Percentiles rank a stretch among this genome's conserved stretches.
Evolutionary conservation across 35 echinoderm and acorn worm species (phyloP).

Genomic region (Apostichopus parvimensis): DNA sequence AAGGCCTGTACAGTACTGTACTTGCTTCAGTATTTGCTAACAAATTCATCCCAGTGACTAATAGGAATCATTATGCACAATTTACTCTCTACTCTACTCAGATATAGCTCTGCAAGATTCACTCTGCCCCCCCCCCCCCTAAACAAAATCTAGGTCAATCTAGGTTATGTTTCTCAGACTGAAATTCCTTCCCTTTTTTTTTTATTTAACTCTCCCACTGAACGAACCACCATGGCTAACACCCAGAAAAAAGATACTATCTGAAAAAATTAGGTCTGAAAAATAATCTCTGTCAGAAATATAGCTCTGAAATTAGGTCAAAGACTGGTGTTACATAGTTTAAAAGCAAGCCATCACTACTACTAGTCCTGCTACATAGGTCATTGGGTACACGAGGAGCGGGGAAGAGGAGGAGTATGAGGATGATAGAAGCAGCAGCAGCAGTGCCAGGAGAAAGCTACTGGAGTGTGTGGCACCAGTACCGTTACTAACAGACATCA

Average conservation of each 20-base stretch:
- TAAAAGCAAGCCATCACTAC: background rate
- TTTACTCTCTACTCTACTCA: no score
- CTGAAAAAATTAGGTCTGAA: slow-evolving; percentile 28
- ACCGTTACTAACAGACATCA: background rate
- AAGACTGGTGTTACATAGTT: background rate
- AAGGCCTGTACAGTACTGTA: no score
- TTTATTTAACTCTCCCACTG: background rate
- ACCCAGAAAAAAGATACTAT: slow-evolving; percentile 29
- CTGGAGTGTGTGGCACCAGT: background rate
- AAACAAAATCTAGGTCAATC: background rate
- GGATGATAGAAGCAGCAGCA: background rate
- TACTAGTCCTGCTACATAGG: no score
- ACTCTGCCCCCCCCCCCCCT: no score
- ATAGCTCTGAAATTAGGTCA: slow-evolving; percentile 22
- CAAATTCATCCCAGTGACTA: background rate
- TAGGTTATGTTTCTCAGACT: background rate
- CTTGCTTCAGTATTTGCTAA: background rate
- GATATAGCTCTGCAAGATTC: no score
- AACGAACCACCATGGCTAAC: background rate
- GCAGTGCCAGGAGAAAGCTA: background rate
- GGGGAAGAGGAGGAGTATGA: background rate
- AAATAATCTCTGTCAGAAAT: slow-evolving; percentile 8
- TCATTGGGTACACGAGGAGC: background rate
- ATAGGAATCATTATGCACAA: slow-evolving; percentile 32
- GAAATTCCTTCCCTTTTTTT: background rate